phyloP scores from a whole-genome alignment of 2,888 invertebrate species.

The Griposia aprilina region DNA sequence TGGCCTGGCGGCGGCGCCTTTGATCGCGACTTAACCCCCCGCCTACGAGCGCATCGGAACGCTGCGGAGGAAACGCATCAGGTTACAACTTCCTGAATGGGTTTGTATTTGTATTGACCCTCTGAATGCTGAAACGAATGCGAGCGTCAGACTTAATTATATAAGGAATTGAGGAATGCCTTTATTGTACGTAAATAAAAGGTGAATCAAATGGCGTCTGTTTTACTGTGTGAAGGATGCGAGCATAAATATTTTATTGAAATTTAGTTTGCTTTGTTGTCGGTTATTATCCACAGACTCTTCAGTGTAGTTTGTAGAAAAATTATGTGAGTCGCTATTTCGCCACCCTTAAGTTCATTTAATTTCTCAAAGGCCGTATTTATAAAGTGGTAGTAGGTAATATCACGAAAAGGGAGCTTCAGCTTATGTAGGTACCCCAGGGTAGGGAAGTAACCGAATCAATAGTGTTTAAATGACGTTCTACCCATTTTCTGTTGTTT shows the following conservation, averaged over 20 bases:
- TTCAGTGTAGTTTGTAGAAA: background rate
- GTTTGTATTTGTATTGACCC: constrained; percentile 41
- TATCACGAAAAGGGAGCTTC: background rate
- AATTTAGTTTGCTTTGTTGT: constrained; percentile 37
- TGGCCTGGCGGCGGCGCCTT: constrained; percentile 64
- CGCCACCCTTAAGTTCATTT: background rate
- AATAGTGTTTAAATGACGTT: background rate
- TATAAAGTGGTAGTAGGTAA: background rate
- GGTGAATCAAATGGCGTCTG: constrained; percentile 63
- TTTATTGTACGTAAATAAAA: constrained; percentile 60
- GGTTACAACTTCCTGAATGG: constrained; percentile 72
- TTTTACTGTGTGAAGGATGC: constrained; percentile 42
- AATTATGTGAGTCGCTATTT: background rate
- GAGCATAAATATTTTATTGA: constrained; percentile 46
- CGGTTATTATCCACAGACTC: background rate
- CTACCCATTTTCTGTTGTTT: background rate
- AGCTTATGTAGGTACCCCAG: no score
- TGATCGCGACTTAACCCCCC: constrained; percentile 67
- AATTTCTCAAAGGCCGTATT: background rate
- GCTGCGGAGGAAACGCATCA: constrained; percentile 70
- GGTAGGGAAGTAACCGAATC: no score
- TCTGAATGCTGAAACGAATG: constrained; percentile 61
- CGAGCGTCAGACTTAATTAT: constrained; percentile 62
- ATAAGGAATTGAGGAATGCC: constrained; percentile 54
- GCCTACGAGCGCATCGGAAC: constrained; percentile 64